A percentile compares a stretch with the other conserved stretches of the same genome.
phyloP scores from a whole-genome alignment of 2,113 vertebrate species.

The Geococcyx californianus region DNA sequence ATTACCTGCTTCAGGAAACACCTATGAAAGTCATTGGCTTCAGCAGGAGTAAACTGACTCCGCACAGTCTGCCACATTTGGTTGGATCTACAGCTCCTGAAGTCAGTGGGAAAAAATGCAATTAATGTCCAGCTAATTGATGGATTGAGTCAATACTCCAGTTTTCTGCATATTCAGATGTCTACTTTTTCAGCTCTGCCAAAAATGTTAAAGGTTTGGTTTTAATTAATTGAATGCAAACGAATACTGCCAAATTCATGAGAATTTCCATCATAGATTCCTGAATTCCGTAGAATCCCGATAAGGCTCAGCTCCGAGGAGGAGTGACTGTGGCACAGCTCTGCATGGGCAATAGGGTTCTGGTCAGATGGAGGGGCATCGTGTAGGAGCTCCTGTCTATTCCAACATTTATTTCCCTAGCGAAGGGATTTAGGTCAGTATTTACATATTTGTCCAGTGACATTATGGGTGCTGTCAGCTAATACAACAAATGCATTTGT shows the following conservation, averaged over 20 bases:
- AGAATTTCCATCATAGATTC: accelerated
- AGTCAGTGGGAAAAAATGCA: conserved; percentile 59
- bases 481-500: conserved; percentile 65
- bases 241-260: background rate
- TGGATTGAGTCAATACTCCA: conserved; percentile 27
- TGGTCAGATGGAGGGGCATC: background rate
- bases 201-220: background rate
- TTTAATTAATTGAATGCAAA: conserved; percentile 6
- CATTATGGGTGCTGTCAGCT: conserved; percentile 67
- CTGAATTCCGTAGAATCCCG: background rate
- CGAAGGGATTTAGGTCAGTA: conserved; percentile 62
- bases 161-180: background rate
- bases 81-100: conserved; percentile 22
- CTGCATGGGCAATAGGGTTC: background rate
- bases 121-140: conserved; percentile 50
- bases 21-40: background rate
- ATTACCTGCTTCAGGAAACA: background rate
- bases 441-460: conserved; percentile 72
- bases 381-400: background rate
- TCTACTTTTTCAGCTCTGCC: background rate
- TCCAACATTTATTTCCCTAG: conserved; percentile 13
- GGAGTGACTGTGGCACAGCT: background rate
- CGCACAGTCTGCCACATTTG: background rate
- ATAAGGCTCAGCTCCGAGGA: background rate
- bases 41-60: background rate